A percentile compares a stretch with the other conserved stretches of the same genome.
These are phyloP conservation scores for Bryconaethiops microstoma DNA, from an alignment of 2,797 vertebrate species.

Conservation along the genomic window DNA sequence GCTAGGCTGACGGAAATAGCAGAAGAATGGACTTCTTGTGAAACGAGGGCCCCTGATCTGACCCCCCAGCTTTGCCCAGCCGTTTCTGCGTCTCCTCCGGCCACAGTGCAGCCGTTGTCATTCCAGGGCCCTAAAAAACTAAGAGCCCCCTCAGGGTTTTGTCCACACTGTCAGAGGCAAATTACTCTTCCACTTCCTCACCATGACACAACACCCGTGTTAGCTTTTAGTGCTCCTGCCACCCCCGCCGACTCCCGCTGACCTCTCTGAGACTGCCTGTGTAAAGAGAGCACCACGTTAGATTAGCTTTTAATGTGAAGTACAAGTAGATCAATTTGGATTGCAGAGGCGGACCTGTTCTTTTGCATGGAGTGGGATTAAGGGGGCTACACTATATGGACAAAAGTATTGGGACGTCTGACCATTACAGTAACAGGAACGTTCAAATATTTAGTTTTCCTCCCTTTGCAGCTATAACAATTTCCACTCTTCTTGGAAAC, in stretches of 20 bases:
- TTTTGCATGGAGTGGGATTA: neutral
- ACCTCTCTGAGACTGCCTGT: constrained; percentile 29
- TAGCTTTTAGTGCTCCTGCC: constrained; percentile 47
- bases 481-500: too few species aligned
- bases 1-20: constrained; percentile 70
- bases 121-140: constrained; percentile 57
- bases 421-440: too few species aligned
- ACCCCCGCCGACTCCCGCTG: neutral
- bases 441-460: too few species aligned
- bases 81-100: constrained; percentile 62
- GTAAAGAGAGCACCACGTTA: neutral
- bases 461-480: too few species aligned
- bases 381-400: neutral
- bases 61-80: constrained; percentile 47
- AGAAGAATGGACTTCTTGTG: constrained; percentile 66
- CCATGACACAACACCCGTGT: constrained; percentile 56
- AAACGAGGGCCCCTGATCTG: constrained; percentile 45
- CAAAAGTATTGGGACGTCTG: too few species aligned
- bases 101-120: constrained; percentile 58
- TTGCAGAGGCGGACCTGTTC: neutral
- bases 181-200: constrained; percentile 59
- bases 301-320: constrained; percentile 1
- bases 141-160: constrained; percentile 53
- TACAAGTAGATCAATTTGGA: constrained; percentile 2
- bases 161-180: constrained; percentile 53